Evolutionary conservation across 2,888 invertebrate genomes (phyloP), one percentile per base, ranked within the genome.

Genomic region (Papilio gigon): DNA sequence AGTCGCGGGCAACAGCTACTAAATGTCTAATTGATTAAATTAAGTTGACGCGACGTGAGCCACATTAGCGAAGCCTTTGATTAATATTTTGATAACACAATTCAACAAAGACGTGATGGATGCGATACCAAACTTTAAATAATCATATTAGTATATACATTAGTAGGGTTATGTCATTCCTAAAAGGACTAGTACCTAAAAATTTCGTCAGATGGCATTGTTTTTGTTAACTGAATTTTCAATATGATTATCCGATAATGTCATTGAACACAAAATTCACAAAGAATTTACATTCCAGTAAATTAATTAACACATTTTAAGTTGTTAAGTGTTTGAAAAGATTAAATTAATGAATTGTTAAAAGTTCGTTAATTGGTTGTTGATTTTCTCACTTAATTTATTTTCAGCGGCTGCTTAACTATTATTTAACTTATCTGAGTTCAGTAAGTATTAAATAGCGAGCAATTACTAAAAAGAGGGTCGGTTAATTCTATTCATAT

Each of bases 31-130:
- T 27, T 30, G 27, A 53, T 27, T n/a, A 17, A 30, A 53, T 53
- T 53, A 53, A 53, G 30, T 53, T 53, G n/a, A 22, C 30, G 27
- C 50, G 27, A 14, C 25, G 22, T 8, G 14, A 37, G 60, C 27
- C 30, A 42, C 30, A 61, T 61, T 61, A 61, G 42, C 25, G 40
- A n/a, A 1, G 61, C 25, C n/a, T 44, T 27, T 42, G 61, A 61
- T 61, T 61, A 61, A 37, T 42, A 61, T 61, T 61, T 60, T 40
- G 60, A 27, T 60, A 33, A 53, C 2, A 30, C 53, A 53, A 53
- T 53, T 53, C 53, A 8, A 53, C 17, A 6, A 53, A 53, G 27
- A 27, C 27, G 14, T 53, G 53, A 53, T 53, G 53, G 53, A 53
- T 53, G 53, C 27, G 53, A 53, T 27, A 30, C 2, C 30, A 17